A percentile compares a stretch with the other conserved stretches of the same genome.
Conservation (phyloP, 2,113 vertebrate species). For the Aegotheles bennettii region DNA sequence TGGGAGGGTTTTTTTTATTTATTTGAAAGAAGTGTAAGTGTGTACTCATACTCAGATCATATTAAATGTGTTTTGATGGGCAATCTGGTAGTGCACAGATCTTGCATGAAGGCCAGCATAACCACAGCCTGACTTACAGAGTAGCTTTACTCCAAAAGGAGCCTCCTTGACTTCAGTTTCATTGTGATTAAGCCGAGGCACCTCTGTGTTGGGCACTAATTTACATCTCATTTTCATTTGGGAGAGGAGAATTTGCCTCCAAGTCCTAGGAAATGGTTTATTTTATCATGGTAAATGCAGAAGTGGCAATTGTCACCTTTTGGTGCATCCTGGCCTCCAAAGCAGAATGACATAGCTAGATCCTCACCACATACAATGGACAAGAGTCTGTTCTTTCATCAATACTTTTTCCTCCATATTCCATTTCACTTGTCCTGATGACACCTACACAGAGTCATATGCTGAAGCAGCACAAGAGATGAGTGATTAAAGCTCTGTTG, state of each 20-base stretch:
- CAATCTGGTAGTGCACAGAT: not conserved
- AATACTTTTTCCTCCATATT: not conserved
- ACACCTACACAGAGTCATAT: not conserved
- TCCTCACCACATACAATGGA: not conserved
- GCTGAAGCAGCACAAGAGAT: not conserved
- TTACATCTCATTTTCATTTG: not conserved
- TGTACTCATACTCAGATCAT: not conserved
- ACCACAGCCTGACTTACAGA: not conserved
- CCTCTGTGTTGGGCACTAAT: not conserved
- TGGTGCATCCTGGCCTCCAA: not conserved
- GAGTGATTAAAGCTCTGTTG: slow-evolving; percentile 1
- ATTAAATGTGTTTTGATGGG: not conserved
- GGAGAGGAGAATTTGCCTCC: not conserved
- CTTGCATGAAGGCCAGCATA: not conserved
- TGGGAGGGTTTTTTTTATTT: not conserved
- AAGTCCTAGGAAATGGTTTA: not conserved
- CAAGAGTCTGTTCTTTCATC: not conserved
- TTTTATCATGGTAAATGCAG: not conserved
- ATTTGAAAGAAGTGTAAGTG: not conserved
- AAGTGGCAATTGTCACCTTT: not conserved
- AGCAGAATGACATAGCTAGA: not conserved
- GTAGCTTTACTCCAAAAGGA: not conserved
- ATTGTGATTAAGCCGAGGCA: not conserved
- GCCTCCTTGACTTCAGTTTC: not conserved
- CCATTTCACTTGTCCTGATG: not conserved